A percentile compares a stretch with the other conserved stretches of the same genome.
These are phyloP conservation scores for Clusia tigrina DNA, from an alignment of 2,888 invertebrate species.

Conservation along the genomic window DNA sequence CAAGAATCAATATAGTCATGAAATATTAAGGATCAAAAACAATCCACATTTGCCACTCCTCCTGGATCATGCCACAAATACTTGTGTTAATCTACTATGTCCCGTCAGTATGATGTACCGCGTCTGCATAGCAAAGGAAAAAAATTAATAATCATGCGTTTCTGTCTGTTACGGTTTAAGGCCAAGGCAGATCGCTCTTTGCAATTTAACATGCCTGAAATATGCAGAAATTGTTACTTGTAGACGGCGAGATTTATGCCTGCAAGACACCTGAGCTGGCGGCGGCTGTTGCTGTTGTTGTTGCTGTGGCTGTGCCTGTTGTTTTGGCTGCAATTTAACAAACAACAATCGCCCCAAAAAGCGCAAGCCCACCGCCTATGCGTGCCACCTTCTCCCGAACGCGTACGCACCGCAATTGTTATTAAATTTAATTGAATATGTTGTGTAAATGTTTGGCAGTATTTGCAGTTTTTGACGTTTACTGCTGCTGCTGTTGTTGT, in stretches of 20 bases:
- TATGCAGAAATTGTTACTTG: background rate
- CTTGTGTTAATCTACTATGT: too few relatives aligned
- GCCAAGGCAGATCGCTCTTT: constrained; percentile 8
- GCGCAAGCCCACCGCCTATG: background rate
- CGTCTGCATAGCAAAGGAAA: too few relatives aligned
- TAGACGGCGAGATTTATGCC: too few relatives aligned
- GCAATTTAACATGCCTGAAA: background rate
- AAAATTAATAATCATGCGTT: too few relatives aligned
- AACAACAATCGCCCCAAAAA: constrained; percentile 4
- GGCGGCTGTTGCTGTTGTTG: background rate
- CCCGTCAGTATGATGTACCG: too few relatives aligned
- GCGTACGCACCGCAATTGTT: background rate
- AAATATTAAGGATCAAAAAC: too few relatives aligned
- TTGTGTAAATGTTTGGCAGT: constrained; percentile 3
- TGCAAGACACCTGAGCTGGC: constrained; percentile 2
- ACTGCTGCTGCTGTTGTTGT: background rate
- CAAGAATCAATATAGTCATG: too few relatives aligned
- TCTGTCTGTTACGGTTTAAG: constrained; percentile 5
- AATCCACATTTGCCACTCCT: too few relatives aligned
- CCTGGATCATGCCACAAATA: too few relatives aligned
- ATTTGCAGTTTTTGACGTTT: background rate
- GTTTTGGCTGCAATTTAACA: background rate
- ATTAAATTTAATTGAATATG: background rate
- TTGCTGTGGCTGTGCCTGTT: background rate
- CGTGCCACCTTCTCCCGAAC: background rate